Evolutionary conservation across 2,888 invertebrate genomes (phyloP), one percentile per base, ranked within the genome.

Genomic region (Steinernema scapterisci): DNA sequence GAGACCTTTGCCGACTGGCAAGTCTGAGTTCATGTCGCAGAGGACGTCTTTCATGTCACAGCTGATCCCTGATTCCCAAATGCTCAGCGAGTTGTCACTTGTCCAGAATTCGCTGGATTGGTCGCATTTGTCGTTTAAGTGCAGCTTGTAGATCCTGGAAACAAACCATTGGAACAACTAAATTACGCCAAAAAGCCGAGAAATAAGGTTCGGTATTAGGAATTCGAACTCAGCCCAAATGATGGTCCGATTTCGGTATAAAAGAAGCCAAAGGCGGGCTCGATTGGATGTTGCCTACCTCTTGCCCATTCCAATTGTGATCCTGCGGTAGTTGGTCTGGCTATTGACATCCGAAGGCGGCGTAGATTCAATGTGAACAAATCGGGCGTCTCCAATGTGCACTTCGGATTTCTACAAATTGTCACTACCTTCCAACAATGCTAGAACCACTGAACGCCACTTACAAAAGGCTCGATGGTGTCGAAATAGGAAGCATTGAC

Each of bases 71-170:
- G 63, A 63, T n/a, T 63, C 63, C 63, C 63, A 63, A 31, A 63
- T 63, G 25, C 63, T 63, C 38, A 63, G 19, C 1, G 63, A 63
- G 31, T 63, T 63, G 19, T 63, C 63, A 31, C 63, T 63, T 13
- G 63, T 63, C 63, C 63, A 63, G 63, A 31, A 63, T 31, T 63
- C 63, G 19, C 63, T 63, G 1, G 63, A 63, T 31, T 63, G 63
- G 38, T 63, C 63, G 63, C 63, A 63, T n/a, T 63, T 63, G 31
- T 63, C 63, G 63, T 63, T 63, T 2, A 63, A 11, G 63, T 63
- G 63, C 11, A 63, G 63, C 16, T 63, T 63, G 31, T 31, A 63
- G 31, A 63, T 63, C 16, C 63, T 63, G n/a, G n/a, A n/a, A n/a
- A n/a, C n/a, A n/a, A n/a, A n/a, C n/a, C n/a, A n/a, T n/a, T n/a